Evolutionary conservation across 2,797 vertebrate species (phyloP).

Genomic region (Characodon lateralis): DNA sequence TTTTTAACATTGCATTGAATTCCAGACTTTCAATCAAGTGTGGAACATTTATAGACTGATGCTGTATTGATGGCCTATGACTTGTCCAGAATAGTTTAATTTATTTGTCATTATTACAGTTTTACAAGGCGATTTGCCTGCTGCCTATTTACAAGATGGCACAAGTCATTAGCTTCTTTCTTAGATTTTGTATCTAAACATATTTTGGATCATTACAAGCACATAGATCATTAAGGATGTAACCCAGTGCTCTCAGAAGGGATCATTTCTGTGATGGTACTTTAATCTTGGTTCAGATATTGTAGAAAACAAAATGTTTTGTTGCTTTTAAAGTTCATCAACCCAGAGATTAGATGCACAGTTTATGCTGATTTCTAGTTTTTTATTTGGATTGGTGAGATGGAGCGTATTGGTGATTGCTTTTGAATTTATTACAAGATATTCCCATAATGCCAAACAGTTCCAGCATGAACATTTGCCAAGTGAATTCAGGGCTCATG

Average conservation of each 20-base stretch:
- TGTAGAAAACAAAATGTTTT: slow-evolving; percentile 4
- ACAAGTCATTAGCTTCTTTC: slow-evolving; percentile 2
- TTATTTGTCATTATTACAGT: not conserved
- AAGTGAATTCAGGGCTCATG: slow-evolving; percentile 6
- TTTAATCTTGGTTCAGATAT: slow-evolving; percentile 1
- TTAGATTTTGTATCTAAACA: slow-evolving; percentile 14
- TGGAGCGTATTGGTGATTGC: slow-evolving; percentile 15
- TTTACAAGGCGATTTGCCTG: not conserved
- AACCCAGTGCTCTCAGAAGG: slow-evolving; percentile 10
- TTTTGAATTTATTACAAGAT: slow-evolving; percentile 27
- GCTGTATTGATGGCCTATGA: not conserved
- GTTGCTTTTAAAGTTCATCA: slow-evolving; percentile 7
- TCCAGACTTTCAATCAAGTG: not conserved
- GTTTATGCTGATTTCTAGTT: slow-evolving; percentile 17
- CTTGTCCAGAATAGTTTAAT: not conserved
- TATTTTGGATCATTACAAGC: slow-evolving; percentile 40
- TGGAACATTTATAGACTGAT: not conserved
- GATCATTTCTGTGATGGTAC: not conserved
- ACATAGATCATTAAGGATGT: slow-evolving; percentile 6
- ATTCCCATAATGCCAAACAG: slow-evolving; percentile 30
- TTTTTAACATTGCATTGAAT: not conserved
- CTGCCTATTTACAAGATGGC: not conserved
- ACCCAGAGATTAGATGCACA: not conserved
- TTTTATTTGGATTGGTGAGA: slow-evolving; percentile 34
- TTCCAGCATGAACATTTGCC: slow-evolving; percentile 27